phyloP scores from a whole-genome alignment of 2,113 vertebrate genomes.

The Gorsachius goisagi region DNA sequence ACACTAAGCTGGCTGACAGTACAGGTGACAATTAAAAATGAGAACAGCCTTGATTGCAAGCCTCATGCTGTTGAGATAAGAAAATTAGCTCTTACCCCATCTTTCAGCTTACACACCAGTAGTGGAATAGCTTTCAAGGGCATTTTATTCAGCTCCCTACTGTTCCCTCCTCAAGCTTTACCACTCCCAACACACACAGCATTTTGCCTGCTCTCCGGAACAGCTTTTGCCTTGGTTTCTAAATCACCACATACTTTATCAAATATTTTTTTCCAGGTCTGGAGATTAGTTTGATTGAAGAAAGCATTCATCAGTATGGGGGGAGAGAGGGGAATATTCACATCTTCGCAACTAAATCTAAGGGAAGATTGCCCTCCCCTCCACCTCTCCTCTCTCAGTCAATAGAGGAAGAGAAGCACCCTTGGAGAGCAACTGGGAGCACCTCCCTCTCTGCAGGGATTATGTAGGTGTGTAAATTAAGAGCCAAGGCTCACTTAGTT shows the following conservation, averaged over 20 bases:
- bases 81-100: neutral
- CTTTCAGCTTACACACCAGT: neutral
- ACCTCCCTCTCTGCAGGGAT: neutral
- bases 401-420: neutral
- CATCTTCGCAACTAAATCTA: neutral
- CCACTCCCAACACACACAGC: neutral
- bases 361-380: neutral
- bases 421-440: neutral
- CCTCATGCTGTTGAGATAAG: neutral
- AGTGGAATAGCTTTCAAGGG: neutral
- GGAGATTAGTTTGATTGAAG: neutral
- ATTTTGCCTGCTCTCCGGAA: neutral
- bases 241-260: neutral
- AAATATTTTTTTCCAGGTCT: neutral
- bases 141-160: neutral
- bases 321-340: neutral
- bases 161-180: neutral
- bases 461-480: neutral
- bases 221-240: neutral
- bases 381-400: neutral
- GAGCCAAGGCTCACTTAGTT: neutral
- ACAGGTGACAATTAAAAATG: neutral
- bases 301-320: neutral
- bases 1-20: neutral
- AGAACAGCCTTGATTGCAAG: neutral